Conservation (phyloP, 2,113 vertebrate species). For the Alectura lathami region DNA sequence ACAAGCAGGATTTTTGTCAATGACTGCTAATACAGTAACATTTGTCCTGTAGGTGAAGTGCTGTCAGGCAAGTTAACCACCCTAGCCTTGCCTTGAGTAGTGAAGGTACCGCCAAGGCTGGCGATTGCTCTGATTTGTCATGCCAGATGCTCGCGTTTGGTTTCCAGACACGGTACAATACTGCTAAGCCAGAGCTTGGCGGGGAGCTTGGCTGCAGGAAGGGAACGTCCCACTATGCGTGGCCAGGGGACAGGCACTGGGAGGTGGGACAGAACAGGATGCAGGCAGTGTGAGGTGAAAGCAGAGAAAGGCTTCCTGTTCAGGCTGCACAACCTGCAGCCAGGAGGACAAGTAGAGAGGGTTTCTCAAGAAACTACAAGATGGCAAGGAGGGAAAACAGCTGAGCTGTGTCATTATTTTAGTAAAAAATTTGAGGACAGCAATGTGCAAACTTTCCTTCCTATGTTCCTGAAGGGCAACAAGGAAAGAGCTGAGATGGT, state of each 20-base stretch:
- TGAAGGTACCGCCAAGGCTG: neutral
- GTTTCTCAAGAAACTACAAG: neutral
- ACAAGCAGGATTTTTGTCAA: neutral
- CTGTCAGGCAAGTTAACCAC: neutral
- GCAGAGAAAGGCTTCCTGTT: neutral
- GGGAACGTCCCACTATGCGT: conserved; percentile 33
- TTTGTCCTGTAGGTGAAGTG: neutral
- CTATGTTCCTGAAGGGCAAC: neutral
- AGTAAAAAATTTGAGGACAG: neutral
- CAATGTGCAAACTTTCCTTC: neutral
- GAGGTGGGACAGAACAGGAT: neutral
- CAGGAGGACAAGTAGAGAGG: neutral
- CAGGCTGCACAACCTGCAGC: neutral
- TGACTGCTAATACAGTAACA: neutral
- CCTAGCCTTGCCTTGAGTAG: neutral
- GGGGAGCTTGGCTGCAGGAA: conserved; percentile 11
- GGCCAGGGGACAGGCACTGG: neutral
- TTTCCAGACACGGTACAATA: neutral
- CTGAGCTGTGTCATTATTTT: neutral
- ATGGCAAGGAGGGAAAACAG: neutral
- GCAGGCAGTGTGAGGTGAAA: neutral
- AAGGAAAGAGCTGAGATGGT: neutral
- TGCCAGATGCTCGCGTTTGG: neutral
- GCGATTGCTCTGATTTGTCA: conserved; percentile 20
- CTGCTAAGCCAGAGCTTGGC: conserved; percentile 27